phyloP scores from a whole-genome alignment of 2,113 vertebrate species.

The Clupea harengus region DNA sequence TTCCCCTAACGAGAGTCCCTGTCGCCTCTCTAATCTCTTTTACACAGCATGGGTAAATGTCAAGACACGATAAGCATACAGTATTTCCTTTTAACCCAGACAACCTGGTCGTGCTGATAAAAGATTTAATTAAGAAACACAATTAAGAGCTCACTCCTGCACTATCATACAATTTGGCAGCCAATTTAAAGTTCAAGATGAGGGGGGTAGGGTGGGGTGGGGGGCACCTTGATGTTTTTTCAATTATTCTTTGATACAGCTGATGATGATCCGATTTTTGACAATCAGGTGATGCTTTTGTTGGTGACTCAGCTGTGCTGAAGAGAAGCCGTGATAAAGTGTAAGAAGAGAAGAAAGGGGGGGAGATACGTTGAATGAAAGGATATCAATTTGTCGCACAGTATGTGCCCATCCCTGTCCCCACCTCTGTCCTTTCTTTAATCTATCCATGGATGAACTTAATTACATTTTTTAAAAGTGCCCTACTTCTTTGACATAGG shows the following conservation, averaged over 20 bases:
- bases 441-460: not conserved
- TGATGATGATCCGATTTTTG: not conserved
- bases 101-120: not conserved
- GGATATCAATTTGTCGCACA: not conserved
- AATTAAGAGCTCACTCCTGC: slow-evolving; percentile 8
- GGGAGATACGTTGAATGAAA: not conserved
- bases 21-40: not conserved
- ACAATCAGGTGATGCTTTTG: not conserved
- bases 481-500: not conserved
- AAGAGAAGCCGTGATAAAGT: slow-evolving; percentile 25
- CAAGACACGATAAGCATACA: slow-evolving; percentile 5
- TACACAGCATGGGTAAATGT: slow-evolving; percentile 5
- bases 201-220: not conserved
- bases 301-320: not conserved
- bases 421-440: not conserved
- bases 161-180: not conserved
- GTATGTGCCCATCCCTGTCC: not conserved
- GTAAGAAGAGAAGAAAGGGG: not conserved
- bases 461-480: not conserved
- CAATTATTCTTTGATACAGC: slow-evolving; percentile 3
- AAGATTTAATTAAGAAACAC: slow-evolving; percentile 17
- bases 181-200: slow-evolving; percentile 8
- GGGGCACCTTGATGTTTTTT: slow-evolving; percentile 6
- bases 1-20: not conserved
- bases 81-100: not conserved